Base-by-base conservation (phyloP, 2,888 invertebrate species). In the Agrotis puta region DNA sequence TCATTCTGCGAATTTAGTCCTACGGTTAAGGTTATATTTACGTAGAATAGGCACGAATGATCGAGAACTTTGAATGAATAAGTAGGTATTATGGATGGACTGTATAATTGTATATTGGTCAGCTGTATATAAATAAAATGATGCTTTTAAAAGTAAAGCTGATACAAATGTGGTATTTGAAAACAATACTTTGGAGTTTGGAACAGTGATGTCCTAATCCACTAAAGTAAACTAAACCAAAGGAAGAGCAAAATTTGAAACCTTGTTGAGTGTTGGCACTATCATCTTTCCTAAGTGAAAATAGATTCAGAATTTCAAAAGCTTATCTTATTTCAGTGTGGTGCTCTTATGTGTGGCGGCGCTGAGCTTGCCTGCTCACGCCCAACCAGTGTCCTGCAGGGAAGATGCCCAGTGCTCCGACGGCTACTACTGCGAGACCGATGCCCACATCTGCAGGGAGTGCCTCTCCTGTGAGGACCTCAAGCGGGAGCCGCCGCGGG, bases 381-480 rank as follows among this genome's bases (percentile, higher is more conserved):
- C 83, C 14, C 85, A 87, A 79, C 83, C 86, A 2, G 57, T 81
- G 27, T 72, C 74, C 0, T 95, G 95, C 81, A 57, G 27, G 3
- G 79, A 83, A 3, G 86, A 90, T 50, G 62, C 43, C 0, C 89
- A 93, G 3, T 95, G 94, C 75, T 54, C 74, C 45, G 79, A 58
- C 0, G 90, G 85, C 2, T 88, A 86, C 69, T 94, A 89, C 81
- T 94, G 94, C 79, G 90, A 90, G 13, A 72, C 48, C 6, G 85
- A 84, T 14, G 54, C 66, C 2, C 75, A 78, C 59, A 68, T 78
- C 14, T 94, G 94, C 78, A 86, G 79, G 27, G 79, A 88, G 54
- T 95, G 94, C 70, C 85, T 94, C 24, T 74, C 82, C 22, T 95
- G 94, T 76, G 82, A 89, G 47, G 87, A 89, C 54, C 85, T 92